Conservation (phyloP, 2,113 vertebrate genomes). For the Conger conger region DNA sequence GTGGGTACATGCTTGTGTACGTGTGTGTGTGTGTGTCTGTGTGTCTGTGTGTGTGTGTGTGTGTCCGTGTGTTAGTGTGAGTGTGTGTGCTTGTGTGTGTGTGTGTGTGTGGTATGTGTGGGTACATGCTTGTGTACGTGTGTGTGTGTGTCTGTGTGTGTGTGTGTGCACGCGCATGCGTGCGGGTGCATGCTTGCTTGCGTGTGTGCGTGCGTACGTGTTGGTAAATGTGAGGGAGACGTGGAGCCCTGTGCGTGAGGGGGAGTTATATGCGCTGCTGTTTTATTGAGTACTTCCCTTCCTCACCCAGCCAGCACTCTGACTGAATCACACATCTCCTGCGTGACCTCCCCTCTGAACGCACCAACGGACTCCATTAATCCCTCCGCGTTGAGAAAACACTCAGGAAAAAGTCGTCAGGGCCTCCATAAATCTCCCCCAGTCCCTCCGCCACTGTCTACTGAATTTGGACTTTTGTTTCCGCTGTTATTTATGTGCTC, state of each 20-base stretch:
- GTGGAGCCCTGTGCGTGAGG: not conserved
- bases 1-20: too few species aligned
- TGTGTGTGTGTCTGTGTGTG: not conserved
- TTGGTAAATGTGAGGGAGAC: not conserved
- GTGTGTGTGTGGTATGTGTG: too few species aligned
- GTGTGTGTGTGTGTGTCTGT: not conserved
- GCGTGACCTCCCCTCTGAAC: not conserved
- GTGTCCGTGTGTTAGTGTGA: not conserved
- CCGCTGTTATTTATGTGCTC: not conserved
- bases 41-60: not conserved
- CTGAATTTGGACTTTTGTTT: not conserved
- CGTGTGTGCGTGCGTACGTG: not conserved
- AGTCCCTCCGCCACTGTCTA: not conserved
- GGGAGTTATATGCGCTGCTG: not conserved
- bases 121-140: not conserved
- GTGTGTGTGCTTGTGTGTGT: not conserved
- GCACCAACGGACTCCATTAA: not conserved
- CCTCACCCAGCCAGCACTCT: not conserved
- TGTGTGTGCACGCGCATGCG: not conserved
- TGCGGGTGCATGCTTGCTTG: not conserved
- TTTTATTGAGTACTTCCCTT: not conserved
- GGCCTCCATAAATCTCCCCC: not conserved
- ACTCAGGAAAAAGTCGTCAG: not conserved
- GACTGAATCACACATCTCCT: constrained; percentile 1
- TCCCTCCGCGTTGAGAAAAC: not conserved